A percentile compares a stretch with the other conserved stretches of the same genome.
Evolutionary conservation across 2,888 invertebrate species (phyloP).

Genomic region (Epistrophella euchroma): DNA sequence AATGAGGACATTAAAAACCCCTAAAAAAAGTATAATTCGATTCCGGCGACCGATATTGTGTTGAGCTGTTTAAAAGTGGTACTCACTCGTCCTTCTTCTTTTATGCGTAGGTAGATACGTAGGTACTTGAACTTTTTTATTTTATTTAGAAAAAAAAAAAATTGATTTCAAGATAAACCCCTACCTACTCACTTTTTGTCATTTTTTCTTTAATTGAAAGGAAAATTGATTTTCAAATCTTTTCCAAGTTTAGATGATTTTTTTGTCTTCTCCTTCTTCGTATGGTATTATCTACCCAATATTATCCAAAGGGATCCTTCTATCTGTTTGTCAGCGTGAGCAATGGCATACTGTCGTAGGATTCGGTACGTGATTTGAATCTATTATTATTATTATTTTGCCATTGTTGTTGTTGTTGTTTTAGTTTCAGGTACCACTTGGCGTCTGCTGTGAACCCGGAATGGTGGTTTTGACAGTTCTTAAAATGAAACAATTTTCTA

Average conservation of each 20-base stretch:
- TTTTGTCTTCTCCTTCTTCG: background rate
- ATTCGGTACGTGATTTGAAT: constrained; percentile 67
- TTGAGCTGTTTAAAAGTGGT: no score
- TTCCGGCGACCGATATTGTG: no score
- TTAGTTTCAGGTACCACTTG: constrained; percentile 53
- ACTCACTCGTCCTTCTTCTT: background rate
- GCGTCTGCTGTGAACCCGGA: constrained; percentile 55
- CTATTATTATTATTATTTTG: constrained; percentile 33
- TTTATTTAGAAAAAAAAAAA: background rate
- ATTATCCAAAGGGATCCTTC: constrained; percentile 2
- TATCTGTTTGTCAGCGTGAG: constrained; percentile 26
- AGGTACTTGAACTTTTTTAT: background rate
- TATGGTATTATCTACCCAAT: background rate
- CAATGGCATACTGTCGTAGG: constrained; percentile 43
- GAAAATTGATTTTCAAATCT: constrained; percentile 16
- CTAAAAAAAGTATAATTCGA: no score
- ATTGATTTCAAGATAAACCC: constrained; percentile 8
- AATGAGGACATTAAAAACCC: no score
- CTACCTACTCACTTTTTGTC: background rate
- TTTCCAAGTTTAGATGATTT: constrained; percentile 12
- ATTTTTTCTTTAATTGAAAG: background rate
- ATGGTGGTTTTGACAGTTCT: constrained; percentile 70
- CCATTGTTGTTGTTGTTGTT: constrained; percentile 2
- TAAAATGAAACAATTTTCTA: constrained; percentile 31
- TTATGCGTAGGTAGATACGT: background rate